Evolutionary conservation across 2,113 vertebrate species (phyloP).

Genomic region (Chloropsis cyanopogon): DNA sequence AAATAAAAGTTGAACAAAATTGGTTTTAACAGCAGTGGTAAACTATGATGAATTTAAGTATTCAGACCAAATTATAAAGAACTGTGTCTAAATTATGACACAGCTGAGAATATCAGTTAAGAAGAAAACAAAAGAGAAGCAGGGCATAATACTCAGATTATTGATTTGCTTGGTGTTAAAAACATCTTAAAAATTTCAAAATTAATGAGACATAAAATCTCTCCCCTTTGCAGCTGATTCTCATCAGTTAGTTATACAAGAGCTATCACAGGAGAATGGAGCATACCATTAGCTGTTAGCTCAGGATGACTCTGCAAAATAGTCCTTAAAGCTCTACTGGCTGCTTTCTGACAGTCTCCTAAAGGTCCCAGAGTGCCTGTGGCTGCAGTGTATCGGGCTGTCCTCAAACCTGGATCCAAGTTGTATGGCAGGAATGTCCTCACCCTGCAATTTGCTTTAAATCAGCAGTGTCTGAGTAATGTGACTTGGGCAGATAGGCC

Average conservation of each 20-base stretch:
- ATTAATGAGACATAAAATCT: slow-evolving; percentile 26
- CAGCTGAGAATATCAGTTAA: neutral
- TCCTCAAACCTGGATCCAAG: neutral
- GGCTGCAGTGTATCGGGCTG: neutral
- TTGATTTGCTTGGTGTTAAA: slow-evolving; percentile 31
- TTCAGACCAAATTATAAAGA: neutral
- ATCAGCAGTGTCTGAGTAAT: neutral
- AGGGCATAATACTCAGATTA: neutral
- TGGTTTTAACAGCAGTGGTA: neutral
- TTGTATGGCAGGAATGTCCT: neutral
- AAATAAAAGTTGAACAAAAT: neutral
- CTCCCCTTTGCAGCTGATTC: slow-evolving; percentile 9
- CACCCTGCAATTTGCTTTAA: neutral
- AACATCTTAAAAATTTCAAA: slow-evolving; percentile 18
- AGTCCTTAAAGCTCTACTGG: slow-evolving; percentile 10
- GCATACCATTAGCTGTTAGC: neutral
- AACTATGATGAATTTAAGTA: neutral
- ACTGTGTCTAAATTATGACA: neutral
- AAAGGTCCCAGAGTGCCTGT: neutral
- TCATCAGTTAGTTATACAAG: slow-evolving; percentile 2
- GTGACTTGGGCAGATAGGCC: neutral
- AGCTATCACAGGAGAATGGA: neutral
- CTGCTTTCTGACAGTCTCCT: neutral
- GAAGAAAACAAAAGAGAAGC: neutral
- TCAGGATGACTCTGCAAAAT: slow-evolving; percentile 45